phyloP scores from a whole-genome alignment of 2,113 vertebrate genomes.

The Onychostoma macrolepis region DNA sequence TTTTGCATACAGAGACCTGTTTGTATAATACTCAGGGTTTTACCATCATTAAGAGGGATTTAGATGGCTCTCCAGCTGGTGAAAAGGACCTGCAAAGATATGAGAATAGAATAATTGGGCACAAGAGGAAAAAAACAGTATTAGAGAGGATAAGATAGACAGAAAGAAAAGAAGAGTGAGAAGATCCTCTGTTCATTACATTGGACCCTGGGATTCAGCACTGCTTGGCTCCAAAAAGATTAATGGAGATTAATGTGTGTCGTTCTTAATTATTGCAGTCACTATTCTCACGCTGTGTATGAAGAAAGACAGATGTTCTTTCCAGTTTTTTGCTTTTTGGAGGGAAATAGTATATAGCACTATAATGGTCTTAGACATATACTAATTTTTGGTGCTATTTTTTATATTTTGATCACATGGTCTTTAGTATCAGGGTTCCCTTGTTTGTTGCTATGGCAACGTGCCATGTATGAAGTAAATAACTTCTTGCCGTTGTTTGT shows the following conservation, averaged over 20 bases:
- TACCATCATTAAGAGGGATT: not conserved
- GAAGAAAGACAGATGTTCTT: not conserved
- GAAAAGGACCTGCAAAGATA: not conserved
- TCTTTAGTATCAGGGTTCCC: constrained; percentile 39
- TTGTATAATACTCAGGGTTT: not conserved
- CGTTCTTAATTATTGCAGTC: constrained; percentile 30
- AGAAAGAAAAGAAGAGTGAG: not conserved
- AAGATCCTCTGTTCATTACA: constrained; percentile 39
- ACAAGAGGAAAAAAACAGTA: not conserved
- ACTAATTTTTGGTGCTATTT: constrained; percentile 42
- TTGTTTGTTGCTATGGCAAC: constrained; percentile 56
- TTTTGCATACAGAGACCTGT: not conserved
- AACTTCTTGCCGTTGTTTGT: constrained; percentile 47
- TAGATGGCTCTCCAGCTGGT: not conserved
- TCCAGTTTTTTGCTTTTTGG: constrained; percentile 40
- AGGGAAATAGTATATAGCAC: constrained; percentile 57
- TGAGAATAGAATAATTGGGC: constrained; percentile 7
- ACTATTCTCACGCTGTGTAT: not conserved
- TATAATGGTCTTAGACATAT: constrained; percentile 1
- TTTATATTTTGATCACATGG: constrained; percentile 44
- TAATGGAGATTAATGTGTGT: constrained; percentile 36
- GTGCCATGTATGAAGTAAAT: constrained; percentile 46
- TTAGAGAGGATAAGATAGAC: not conserved
- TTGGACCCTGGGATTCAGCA: constrained; percentile 18
- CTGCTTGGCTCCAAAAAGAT: constrained; percentile 47